phyloP scores from a whole-genome alignment of 1,140 invertebrate species.

The Mylabris phalerata region DNA sequence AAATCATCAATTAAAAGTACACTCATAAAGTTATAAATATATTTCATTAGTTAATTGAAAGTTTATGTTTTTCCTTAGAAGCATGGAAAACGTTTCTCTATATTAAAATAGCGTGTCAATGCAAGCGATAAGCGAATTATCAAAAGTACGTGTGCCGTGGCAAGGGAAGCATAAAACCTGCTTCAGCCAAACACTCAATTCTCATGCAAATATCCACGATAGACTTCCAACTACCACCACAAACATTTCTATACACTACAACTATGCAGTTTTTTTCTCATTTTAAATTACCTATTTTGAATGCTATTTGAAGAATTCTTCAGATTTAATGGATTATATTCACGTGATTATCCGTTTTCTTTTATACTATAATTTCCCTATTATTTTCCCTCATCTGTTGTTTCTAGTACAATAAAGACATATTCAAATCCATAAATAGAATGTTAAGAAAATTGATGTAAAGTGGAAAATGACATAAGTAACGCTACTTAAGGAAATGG shows the following conservation, averaged over 20 bases:
- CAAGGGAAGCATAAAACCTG: constrained; percentile 12
- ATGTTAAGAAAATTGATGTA: constrained; percentile 17
- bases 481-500: constrained; percentile 24
- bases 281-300: no score
- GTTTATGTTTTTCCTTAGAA: constrained; percentile 11
- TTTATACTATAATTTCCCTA: no score
- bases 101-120: constrained; percentile 16
- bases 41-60: constrained; percentile 19
- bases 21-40: constrained; percentile 9
- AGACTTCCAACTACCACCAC: background rate
- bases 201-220: constrained; percentile 10
- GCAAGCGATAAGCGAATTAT: constrained; percentile 14
- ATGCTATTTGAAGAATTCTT: no score
- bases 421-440: constrained; percentile 14
- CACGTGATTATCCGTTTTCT: no score
- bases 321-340: no score
- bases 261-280: no score
- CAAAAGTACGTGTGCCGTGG: constrained; percentile 12
- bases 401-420: constrained; percentile 4
- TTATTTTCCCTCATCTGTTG: no score
- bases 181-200: constrained; percentile 14
- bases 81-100: constrained; percentile 4
- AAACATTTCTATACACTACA: no score
- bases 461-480: constrained; percentile 20
- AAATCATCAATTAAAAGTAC: constrained; percentile 7